Evolutionary conservation across 2,113 vertebrate species (phyloP), one percentile per base, ranked within the genome.

Genomic region (Antennarius striatus): DNA sequence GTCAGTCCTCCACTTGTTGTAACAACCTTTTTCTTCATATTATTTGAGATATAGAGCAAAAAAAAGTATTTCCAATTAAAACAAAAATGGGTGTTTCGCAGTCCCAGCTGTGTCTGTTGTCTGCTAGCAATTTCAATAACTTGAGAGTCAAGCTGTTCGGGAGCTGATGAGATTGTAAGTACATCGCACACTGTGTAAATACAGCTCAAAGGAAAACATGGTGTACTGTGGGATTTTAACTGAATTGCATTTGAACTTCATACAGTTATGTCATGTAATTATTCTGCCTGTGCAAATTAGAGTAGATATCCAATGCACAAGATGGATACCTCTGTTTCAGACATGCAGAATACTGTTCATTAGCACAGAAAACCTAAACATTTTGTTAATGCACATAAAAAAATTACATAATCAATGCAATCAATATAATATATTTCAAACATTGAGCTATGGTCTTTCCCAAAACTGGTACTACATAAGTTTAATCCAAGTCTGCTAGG

Each of bases 41-140:
- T 22, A 22, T 39, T 52, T 50, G 53, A 69, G 68, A 73, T 55
- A 32, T 45, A 40, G 45, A 63, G 63, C 68, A 79, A 75, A 22
- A 22, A 71, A 68, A 79, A 29, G 58, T 17, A 32, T 66, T 73
- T 67, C 72, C 54, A 70, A 49, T 75, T 63, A 69, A 48, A 32
- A 53, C 56, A 46, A 77, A 65, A 68, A 55, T 59, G 62, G 53
- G 52, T 43, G 50, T 50, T 36, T 42, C 16, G 6, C 42, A 9
- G 49, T 51, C 4, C 39, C 10, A 40, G 39, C 10, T 59, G 51
- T 8, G 68, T 2, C 47, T 62, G 45, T 57, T 10, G 32, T 46
- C 59, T 36, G 17, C 48, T 17, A 5, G 10, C 46, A 66, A 56
- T 46, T 28, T 39, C 28, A 63, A 1, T 40, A 4, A 13, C 22